phyloP scores from a whole-genome alignment of 2,797 vertebrate species.

The Leptatherina wallacei region DNA sequence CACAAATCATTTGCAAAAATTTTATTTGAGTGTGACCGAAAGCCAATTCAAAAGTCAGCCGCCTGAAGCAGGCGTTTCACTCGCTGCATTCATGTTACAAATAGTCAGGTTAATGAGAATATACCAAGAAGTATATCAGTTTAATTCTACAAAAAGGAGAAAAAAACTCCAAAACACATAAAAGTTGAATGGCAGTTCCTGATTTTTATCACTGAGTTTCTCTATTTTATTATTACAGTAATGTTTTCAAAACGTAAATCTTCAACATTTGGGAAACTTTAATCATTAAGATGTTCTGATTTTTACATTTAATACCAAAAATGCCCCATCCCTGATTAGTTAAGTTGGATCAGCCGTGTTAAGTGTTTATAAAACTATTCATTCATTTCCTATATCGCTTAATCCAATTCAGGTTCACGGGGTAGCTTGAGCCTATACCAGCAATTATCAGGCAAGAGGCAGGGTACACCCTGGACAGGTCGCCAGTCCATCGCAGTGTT shows the following conservation, averaged over 20 bases:
- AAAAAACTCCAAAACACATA: neutral
- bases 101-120: neutral
- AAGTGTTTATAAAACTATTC: neutral
- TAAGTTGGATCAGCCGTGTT: neutral
- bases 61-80: neutral
- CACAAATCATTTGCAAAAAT: neutral
- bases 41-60: neutral
- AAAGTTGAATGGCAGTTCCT: neutral
- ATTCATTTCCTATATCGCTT: no score
- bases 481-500: neutral
- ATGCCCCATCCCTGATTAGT: slow-evolving; percentile 1
- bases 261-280: neutral
- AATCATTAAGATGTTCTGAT: neutral
- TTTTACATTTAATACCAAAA: slow-evolving; percentile 5
- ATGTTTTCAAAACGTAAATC: neutral
- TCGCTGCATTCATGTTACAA: neutral
- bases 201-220: neutral
- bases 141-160: neutral
- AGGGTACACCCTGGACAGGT: no score
- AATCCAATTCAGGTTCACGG: no score
- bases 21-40: slow-evolving; percentile 3
- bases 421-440: no score
- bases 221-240: neutral
- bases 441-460: no score
- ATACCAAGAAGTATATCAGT: neutral